Base-by-base conservation (phyloP, 2,888 invertebrate genomes). In the Globia sparganii region DNA sequence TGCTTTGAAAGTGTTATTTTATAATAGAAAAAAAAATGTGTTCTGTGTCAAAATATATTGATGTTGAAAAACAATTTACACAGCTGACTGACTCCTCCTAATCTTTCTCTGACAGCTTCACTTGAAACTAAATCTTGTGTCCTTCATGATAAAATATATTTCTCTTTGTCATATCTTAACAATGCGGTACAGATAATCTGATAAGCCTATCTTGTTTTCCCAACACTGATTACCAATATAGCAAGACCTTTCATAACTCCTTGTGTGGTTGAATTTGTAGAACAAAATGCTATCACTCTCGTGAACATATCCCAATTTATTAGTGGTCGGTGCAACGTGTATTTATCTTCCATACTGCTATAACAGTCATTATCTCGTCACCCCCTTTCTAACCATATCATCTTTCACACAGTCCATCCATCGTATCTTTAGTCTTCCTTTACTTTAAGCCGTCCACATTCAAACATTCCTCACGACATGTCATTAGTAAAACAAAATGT, bases 121-220 rank as follows among this genome's bases (percentile, higher is more conserved):
- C 40, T 53, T 2, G 11, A 88, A 77, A 77, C 4, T 70, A 18
- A 67, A 82, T 58, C 59, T 28, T 83, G 64, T 18, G 0, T 1
- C 15, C 4, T 4, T 8, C 0, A 0, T 0, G 0, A 18, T 75
- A 84, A 18, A 72, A 62, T 71, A 61, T 9, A 72, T 73, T 73
- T 75, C 46, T 11, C 3, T 2, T 65, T 71, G 40, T 18, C 11
- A 62, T 34, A 25, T 31, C 11, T 40, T 46, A 61, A 69, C 2
- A 69, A 37, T 67, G 59, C n/a, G 28, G 64, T 73, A 34, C 13
- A 75, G 81, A 84, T 88, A 84, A 89, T 88, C 87, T 75, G 88
- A 89, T 89, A 88, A 80, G 75, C 75, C 73, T 83, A 84, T 88
- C 90, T 81, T 75, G 67, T 80, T 81, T 73, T 83, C 65, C 61